phyloP scores from a whole-genome alignment of 2,888 invertebrate genomes.

The Orthosia cruda region DNA sequence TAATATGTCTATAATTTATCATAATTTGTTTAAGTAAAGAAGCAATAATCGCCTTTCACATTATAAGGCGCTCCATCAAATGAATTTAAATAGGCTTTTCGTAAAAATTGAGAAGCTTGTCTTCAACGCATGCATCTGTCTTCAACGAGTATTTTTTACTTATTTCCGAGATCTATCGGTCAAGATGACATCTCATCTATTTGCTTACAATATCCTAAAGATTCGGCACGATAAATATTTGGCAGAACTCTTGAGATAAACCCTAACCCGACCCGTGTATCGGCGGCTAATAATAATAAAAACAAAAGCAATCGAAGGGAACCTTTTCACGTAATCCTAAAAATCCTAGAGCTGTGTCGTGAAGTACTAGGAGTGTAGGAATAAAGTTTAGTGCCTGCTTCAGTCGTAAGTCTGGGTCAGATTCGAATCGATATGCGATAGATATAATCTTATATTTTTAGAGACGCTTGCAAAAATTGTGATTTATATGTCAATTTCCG shows the following conservation, averaged over 20 bases:
- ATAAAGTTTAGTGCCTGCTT: conserved; percentile 45
- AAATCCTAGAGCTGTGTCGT: conserved; percentile 25
- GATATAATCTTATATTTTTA: not conserved
- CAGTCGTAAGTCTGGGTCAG: conserved; percentile 1
- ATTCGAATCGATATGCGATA: conserved; percentile 8
- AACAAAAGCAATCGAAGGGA: conserved; percentile 61
- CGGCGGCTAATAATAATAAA: conserved; percentile 62
- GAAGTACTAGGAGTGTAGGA: conserved; percentile 31
- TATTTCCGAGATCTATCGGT: conserved; percentile 5
- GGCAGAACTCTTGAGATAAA: conserved; percentile 30
- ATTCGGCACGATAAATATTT: conserved; percentile 28
- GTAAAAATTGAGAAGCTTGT: too few species aligned
- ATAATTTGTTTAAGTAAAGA: not conserved
- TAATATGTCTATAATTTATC: not conserved
- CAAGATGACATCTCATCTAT: conserved; percentile 29
- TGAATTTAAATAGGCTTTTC: not conserved
- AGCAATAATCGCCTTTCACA: not conserved
- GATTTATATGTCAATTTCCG: not conserved
- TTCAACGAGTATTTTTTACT: not conserved
- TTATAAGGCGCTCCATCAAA: not conserved
- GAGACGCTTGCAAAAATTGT: not conserved
- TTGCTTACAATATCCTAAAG: conserved; percentile 39
- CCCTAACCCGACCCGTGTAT: conserved; percentile 53
- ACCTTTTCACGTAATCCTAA: conserved; percentile 48
- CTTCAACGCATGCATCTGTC: not conserved